Base-by-base conservation (phyloP, 2,888 invertebrate species). In the Andricus curvator region DNA sequence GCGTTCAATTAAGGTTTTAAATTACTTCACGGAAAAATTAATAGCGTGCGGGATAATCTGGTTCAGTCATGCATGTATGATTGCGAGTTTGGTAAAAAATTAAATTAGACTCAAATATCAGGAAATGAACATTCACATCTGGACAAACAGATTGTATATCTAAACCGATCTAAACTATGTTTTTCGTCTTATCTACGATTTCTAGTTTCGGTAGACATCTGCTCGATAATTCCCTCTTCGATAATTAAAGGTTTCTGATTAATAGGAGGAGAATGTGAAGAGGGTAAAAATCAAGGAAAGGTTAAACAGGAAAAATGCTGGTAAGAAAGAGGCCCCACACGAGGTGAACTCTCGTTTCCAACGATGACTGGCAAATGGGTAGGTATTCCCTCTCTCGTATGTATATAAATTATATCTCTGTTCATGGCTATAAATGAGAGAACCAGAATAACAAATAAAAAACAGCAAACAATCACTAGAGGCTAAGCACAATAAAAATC, bases 321-420 rank as follows among this genome's bases (percentile, higher is more conserved):
- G 85, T 85, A 88, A 62, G 62, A n/a, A 86, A 87, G 85, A 79
- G 60, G 80, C 82, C 83, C 84, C 84, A 80, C 84, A 82, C 83
- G 86, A 88, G 85, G 84, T 82, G 79, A 80, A 78, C 68, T 84
- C 88, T 89, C 88, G 87, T 89, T 88, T 86, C 80, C 85, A 83
- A 84, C 81, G 85, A 88, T 88, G 88, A 89, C 88, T 86, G 84
- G 89, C 87, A 85, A 84, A 87, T 88, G 5, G 15, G 25, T 25
- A 25, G 62, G 60, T 62, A 62, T 62, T 62, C 22, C 22, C 22
- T 25, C 22, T 25, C 11, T 62, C n/a, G 22, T 25, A 62, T 62
- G 13, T 62, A 62, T 22, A 62, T 62, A 62, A 62, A 62, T 62
- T 22, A n/a, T 25, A 22, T 62, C 22, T 22, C 9, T 62, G 60